These are phyloP conservation scores for Tapera naevia DNA, from an alignment of 2,797 vertebrate species.

Conservation along the genomic window DNA sequence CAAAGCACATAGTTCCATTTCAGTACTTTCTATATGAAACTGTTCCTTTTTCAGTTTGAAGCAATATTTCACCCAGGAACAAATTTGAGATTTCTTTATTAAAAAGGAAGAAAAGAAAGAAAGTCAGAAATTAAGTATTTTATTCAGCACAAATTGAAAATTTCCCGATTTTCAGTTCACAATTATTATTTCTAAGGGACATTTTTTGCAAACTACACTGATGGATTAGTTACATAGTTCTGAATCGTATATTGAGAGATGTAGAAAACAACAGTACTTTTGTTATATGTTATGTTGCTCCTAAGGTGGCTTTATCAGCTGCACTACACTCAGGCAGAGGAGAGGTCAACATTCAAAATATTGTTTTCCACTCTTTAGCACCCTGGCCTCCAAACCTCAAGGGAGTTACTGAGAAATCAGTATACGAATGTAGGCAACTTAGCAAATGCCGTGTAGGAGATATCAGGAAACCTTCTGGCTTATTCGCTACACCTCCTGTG, in stretches of 20 bases:
- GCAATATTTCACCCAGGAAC: neutral
- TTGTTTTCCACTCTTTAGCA: neutral
- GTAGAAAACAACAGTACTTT: neutral
- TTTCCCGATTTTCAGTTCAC: neutral
- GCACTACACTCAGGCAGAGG: neutral
- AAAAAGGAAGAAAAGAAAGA: neutral
- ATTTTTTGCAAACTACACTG: neutral
- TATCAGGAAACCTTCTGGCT: neutral
- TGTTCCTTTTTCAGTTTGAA: neutral
- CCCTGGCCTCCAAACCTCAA: neutral
- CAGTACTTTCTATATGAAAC: neutral
- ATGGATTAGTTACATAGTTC: neutral
- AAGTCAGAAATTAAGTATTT: neutral
- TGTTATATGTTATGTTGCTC: accelerated
- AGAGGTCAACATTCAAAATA: neutral
- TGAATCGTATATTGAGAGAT: neutral
- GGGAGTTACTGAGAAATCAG: neutral
- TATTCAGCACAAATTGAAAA: neutral
- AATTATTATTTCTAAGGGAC: neutral
- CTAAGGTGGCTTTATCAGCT: neutral
- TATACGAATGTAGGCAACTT: neutral
- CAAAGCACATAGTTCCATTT: neutral
- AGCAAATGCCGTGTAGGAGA: neutral
- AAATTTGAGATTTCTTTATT: neutral
- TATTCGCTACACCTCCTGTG: neutral